A percentile compares a stretch with the other conserved stretches of the same genome.
Evolutionary conservation across 2,113 vertebrate species (phyloP).

Genomic region (Phalacrocorax pelagicus): DNA sequence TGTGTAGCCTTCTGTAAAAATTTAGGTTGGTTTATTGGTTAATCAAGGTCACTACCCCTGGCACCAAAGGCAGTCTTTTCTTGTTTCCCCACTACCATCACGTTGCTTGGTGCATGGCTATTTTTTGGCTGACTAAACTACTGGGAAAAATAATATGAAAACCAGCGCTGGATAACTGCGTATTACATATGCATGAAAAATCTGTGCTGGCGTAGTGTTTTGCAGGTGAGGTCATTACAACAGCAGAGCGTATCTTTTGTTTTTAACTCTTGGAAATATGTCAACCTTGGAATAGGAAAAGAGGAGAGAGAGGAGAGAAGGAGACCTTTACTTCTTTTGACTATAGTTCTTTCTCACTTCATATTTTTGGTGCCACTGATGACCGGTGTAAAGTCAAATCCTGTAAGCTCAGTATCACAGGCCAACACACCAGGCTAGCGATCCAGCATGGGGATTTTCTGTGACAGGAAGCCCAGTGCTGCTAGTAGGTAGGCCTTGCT

Average conservation of each 20-base stretch:
- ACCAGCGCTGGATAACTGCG: background rate
- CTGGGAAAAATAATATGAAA: background rate
- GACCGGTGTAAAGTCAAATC: background rate
- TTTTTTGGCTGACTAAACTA: background rate
- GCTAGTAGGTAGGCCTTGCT: background rate
- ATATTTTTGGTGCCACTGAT: background rate
- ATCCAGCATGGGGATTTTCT: background rate
- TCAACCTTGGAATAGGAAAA: background rate
- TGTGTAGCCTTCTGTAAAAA: background rate
- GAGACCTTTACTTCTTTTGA: background rate
- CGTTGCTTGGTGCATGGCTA: accelerated
- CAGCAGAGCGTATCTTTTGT: background rate
- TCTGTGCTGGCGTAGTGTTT: background rate
- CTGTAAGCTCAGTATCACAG: background rate
- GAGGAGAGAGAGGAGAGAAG: background rate
- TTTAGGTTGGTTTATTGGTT: background rate
- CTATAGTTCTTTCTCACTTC: background rate
- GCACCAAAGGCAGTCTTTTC: background rate
- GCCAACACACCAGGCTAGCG: background rate
- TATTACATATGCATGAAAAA: background rate
- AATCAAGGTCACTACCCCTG: background rate
- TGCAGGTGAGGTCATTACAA: background rate
- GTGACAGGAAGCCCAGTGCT: background rate
- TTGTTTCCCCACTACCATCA: background rate
- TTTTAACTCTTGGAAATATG: background rate